Percentiles rank a stretch among this genome's conserved stretches.
Evolutionary conservation across 2,797 vertebrate genomes (phyloP).

Genomic region (Gastrophryne carolinensis): DNA sequence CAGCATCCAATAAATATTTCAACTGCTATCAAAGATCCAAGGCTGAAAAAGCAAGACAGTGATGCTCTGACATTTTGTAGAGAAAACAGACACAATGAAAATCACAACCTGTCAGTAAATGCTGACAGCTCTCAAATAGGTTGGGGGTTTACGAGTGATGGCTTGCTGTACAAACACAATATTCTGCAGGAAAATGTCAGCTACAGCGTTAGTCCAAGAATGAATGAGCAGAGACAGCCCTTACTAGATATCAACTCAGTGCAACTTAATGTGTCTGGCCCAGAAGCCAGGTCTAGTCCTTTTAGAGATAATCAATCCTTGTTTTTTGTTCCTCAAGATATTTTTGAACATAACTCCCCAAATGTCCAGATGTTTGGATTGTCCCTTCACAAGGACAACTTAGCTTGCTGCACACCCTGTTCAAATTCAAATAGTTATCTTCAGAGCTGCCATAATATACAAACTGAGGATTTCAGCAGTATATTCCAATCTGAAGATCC

Average conservation of each 20-base stretch:
- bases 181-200: neutral
- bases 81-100: neutral
- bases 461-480: no score
- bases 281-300: neutral
- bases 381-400: neutral
- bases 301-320: conserved; percentile 55
- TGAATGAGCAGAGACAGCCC: neutral
- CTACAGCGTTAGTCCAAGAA: neutral
- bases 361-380: neutral
- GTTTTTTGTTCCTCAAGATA: conserved; percentile 61
- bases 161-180: neutral
- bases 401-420: neutral
- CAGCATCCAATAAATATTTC: neutral
- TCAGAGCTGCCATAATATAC: no score
- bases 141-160: neutral
- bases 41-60: neutral
- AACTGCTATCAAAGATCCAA: neutral
- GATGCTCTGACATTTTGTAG: neutral
- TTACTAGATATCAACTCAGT: neutral
- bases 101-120: neutral
- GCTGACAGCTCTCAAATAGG: neutral
- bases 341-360: conserved; percentile 47
- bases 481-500: no score
- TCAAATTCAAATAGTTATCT: neutral
- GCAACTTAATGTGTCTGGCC: neutral